Evolutionary conservation across 30 jellyfish, hydroid and myxozoan species (phyloP).

Genomic region (Turritopsis dohrnii): DNA sequence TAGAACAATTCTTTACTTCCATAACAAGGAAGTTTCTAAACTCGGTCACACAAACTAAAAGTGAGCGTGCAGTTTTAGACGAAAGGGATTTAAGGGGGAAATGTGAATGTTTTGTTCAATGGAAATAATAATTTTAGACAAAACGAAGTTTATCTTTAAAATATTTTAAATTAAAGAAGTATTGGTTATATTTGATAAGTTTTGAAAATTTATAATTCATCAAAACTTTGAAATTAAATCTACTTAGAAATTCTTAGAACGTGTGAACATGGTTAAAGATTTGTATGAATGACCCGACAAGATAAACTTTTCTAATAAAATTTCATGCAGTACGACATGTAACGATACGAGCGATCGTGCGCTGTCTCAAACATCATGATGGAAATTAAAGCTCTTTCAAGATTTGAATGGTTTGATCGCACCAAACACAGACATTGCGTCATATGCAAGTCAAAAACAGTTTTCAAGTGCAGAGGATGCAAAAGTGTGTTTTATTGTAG

Average conservation of each 20-base stretch:
- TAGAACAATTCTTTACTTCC: neutral
- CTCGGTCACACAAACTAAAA: neutral
- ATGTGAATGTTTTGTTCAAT: neutral
- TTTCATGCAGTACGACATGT: neutral
- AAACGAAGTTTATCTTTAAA: no score
- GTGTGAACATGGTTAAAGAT: neutral
- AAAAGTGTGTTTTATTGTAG: constrained; percentile 22
- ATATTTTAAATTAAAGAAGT: no score
- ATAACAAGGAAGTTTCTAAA: neutral
- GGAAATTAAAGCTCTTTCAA: neutral
- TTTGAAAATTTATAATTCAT: no score
- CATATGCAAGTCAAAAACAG: constrained; percentile 11
- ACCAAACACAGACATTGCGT: constrained; percentile 9
- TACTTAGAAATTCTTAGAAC: neutral
- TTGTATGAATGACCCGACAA: neutral
- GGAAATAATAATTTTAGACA: no score
- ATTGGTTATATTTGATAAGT: no score
- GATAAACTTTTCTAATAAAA: neutral
- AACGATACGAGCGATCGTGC: neutral
- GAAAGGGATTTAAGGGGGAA: neutral
- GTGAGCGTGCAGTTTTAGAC: neutral
- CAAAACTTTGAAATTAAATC: no score
- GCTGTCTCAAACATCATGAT: neutral
- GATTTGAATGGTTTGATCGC: neutral
- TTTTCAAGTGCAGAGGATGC: constrained; percentile 27